Evolutionary conservation across 2,888 invertebrate species (phyloP).

Genomic region (Spodoptera littoralis): DNA sequence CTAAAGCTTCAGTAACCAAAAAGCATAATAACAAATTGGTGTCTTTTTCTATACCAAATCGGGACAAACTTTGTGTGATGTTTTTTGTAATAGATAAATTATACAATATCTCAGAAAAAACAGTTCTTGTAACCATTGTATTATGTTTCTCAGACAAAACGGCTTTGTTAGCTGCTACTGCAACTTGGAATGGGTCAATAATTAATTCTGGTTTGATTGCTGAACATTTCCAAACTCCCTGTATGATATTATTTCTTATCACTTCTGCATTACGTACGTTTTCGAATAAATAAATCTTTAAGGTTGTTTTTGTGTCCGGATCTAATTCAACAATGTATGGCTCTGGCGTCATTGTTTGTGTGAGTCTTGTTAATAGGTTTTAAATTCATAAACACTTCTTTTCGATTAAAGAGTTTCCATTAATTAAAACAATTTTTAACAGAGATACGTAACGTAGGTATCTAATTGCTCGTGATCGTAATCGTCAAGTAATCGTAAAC

Average conservation of each 20-base stretch:
- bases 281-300: constrained; percentile 87
- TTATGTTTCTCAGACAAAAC: constrained; percentile 81
- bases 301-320: constrained; percentile 73
- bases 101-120: constrained; percentile 91
- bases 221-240: constrained; percentile 89
- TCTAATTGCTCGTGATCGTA: no score
- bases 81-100: constrained; percentile 91
- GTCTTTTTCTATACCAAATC: constrained; percentile 89
- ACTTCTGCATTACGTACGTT: constrained; percentile 89
- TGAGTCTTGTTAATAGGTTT: no score
- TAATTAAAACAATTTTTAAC: no score
- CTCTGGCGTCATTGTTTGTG: constrained; percentile 61
- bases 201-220: constrained; percentile 90
- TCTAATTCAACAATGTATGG: constrained; percentile 79
- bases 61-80: constrained; percentile 91
- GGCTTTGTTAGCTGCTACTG: constrained; percentile 91
- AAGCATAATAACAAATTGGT: constrained; percentile 75
- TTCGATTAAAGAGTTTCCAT: no score
- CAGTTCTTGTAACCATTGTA: constrained; percentile 88
- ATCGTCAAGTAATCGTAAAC: no score
- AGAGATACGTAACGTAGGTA: no score
- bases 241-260: constrained; percentile 87
- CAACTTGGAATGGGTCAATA: constrained; percentile 88
- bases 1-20: constrained; percentile 61
- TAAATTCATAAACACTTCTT: no score